These are phyloP conservation scores for Hirundichthys speculiger DNA, from an alignment of 2,113 vertebrate genomes.

Conservation along the genomic window DNA sequence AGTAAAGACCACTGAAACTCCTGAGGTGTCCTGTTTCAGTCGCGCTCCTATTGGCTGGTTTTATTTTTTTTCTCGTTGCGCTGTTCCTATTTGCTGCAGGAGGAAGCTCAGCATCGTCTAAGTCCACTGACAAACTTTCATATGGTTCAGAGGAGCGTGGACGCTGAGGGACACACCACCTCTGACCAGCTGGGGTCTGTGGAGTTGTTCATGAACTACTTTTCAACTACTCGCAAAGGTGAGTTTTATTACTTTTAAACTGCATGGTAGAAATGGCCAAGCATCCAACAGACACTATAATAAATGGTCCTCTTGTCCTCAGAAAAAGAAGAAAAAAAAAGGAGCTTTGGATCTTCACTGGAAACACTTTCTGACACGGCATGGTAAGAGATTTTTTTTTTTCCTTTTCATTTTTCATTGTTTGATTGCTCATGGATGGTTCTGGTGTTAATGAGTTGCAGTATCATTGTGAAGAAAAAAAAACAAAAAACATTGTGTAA, in stretches of 20 bases:
- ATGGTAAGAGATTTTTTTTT: slow-evolving; percentile 72
- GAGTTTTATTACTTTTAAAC: neutral
- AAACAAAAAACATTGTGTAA: too few species aligned
- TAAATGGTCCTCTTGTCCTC: too few species aligned
- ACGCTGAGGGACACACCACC: neutral
- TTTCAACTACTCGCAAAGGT: slow-evolving; percentile 23
- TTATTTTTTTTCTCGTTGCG: too few species aligned
- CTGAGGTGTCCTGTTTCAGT: slow-evolving; percentile 53
- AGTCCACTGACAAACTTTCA: slow-evolving; percentile 32
- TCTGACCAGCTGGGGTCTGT: neutral
- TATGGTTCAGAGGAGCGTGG: slow-evolving; percentile 17
- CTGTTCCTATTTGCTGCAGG: too few species aligned
- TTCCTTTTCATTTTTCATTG: neutral
- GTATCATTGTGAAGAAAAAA: too few species aligned
- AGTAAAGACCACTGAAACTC: slow-evolving; percentile 10
- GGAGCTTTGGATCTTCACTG: slow-evolving; percentile 16
- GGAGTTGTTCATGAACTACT: neutral
- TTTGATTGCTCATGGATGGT: neutral
- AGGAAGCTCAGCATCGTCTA: slow-evolving; percentile 48
- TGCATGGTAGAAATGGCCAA: too few species aligned
- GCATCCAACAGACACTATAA: too few species aligned
- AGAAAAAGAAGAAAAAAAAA: neutral
- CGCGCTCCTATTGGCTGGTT: slow-evolving; percentile 66
- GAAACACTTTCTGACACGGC: neutral
- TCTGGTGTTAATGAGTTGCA: too few species aligned